Percentiles rank a stretch among this genome's conserved stretches.
Evolutionary conservation across 2,113 vertebrate genomes (phyloP).

Genomic region (Tachycineta bicolor): DNA sequence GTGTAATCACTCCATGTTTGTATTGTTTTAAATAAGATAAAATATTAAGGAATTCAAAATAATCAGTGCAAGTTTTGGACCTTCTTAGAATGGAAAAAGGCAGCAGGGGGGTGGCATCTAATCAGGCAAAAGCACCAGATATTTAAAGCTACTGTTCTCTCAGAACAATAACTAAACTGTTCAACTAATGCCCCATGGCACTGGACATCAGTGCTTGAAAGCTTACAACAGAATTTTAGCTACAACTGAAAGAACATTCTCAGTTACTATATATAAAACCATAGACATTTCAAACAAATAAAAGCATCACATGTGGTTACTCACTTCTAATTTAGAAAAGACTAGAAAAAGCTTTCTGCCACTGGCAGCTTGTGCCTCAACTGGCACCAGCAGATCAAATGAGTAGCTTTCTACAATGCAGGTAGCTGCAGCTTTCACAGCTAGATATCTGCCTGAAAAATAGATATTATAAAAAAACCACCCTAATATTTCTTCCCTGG

Average conservation of each 20-base stretch:
- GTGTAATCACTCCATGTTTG: neutral
- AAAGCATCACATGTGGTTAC: neutral
- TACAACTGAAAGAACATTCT: neutral
- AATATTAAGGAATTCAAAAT: neutral
- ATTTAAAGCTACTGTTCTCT: neutral
- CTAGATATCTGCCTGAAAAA: neutral
- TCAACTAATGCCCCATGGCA: neutral
- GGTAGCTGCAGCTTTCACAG: neutral
- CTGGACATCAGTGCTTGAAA: neutral
- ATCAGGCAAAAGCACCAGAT: neutral
- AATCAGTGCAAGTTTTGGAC: neutral
- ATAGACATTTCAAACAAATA: neutral
- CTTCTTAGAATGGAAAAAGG: neutral
- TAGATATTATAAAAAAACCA: neutral
- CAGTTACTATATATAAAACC: neutral
- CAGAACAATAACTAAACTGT: conserved; percentile 6
- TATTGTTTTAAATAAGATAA: neutral
- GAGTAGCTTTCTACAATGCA: neutral
- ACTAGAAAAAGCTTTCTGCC: neutral
- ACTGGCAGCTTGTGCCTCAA: neutral
- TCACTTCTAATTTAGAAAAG: neutral
- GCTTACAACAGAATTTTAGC: neutral
- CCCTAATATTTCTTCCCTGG: neutral
- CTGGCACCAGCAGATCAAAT: neutral
- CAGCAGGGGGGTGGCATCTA: neutral